Conservation (phyloP, 2,888 invertebrate species). For the Drosophila stalkeri region DNA sequence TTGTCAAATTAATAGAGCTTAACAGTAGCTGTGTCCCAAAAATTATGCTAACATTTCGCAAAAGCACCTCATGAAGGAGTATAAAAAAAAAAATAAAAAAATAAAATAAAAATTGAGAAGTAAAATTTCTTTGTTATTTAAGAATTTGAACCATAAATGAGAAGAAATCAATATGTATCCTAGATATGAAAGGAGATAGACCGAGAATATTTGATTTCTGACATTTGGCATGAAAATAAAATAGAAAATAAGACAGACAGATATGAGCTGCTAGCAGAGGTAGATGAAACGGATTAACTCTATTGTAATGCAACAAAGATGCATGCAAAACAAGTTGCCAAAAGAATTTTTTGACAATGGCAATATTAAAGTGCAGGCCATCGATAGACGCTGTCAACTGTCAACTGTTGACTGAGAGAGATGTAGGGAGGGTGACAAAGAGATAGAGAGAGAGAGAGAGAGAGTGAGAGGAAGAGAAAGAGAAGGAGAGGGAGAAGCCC, state of each 20-base stretch:
- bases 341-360: slow-evolving; percentile 13
- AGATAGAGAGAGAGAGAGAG: neutral
- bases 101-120: neutral
- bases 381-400: slow-evolving; percentile 27
- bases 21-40: too few species aligned
- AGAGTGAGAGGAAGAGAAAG: neutral
- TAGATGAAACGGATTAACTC: slow-evolving; percentile 1
- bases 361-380: slow-evolving; percentile 49
- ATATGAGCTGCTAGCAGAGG: neutral
- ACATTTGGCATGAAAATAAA: neutral
- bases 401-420: neutral
- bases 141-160: neutral
- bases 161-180: neutral
- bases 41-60: too few species aligned
- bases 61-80: too few species aligned
- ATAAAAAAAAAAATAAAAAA: too few species aligned
- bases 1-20: too few species aligned
- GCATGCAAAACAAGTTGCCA: slow-evolving; percentile 7
- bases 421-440: too few species aligned
- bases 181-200: neutral
- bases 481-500: neutral
- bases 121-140: neutral
- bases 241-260: neutral
- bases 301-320: neutral
- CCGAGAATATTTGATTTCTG: slow-evolving; percentile 3